These are phyloP conservation scores for Cantharis nigra DNA, from an alignment of 2,888 invertebrate genomes.

Conservation along the genomic window DNA sequence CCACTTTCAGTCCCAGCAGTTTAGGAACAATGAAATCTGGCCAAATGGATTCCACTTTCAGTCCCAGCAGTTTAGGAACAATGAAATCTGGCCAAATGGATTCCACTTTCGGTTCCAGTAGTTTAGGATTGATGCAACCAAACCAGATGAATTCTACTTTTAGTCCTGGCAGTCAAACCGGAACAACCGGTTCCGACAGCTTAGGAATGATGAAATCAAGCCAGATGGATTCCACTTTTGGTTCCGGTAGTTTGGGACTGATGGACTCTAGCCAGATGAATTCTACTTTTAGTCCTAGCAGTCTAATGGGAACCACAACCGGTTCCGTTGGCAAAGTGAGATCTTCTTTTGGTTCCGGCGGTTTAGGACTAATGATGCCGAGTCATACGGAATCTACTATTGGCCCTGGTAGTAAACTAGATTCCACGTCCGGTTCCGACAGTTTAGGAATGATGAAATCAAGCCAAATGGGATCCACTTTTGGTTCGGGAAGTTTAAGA, in stretches of 20 bases:
- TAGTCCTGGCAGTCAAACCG: background rate
- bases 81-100: background rate
- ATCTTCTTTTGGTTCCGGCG: background rate
- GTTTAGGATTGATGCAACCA: background rate
- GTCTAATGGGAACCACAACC: background rate
- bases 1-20: background rate
- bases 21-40: background rate
- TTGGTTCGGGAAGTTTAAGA: background rate
- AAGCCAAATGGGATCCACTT: background rate
- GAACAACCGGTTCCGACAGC: background rate
- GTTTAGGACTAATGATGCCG: background rate
- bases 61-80: background rate
- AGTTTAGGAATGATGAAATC: background rate
- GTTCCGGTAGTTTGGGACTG: background rate
- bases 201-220: background rate
- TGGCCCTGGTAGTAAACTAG: background rate
- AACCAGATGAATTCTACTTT: background rate
- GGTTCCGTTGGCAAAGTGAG: background rate
- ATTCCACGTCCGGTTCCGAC: background rate
- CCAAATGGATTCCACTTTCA: background rate
- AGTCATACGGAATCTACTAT: background rate
- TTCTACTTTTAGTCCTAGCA: background rate
- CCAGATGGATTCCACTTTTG: background rate
- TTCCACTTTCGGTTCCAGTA: background rate
- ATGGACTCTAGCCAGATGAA: background rate